Evolutionary conservation across 2,797 vertebrate species (phyloP).

Genomic region (Phataginus tetradactyla): DNA sequence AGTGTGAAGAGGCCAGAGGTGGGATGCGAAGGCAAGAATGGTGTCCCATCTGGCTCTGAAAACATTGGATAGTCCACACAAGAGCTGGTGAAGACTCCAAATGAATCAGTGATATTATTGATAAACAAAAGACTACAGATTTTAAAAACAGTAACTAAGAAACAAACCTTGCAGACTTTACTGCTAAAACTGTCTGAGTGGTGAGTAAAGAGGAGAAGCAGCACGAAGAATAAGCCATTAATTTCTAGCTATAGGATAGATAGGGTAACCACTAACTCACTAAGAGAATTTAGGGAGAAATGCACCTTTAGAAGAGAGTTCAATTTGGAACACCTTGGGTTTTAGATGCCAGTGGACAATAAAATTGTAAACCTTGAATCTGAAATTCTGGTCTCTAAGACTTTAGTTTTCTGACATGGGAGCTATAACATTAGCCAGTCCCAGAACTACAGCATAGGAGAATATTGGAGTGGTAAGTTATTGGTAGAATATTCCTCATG

Average conservation of each 20-base stretch:
- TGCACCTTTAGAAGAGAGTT: neutral
- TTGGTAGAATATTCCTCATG: neutral
- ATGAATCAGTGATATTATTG: neutral
- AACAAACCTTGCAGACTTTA: neutral
- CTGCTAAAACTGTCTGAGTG: neutral
- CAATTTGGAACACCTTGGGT: neutral
- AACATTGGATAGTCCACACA: constrained; percentile 15
- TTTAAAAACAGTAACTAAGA: neutral
- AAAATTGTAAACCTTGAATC: neutral
- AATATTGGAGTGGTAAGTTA: neutral
- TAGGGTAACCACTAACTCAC: neutral
- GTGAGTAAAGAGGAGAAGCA: neutral
- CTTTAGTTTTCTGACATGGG: neutral
- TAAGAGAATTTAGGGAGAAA: neutral
- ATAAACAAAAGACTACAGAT: neutral
- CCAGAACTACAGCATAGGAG: neutral
- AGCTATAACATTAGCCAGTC: neutral
- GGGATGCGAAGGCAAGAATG: neutral
- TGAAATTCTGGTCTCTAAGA: neutral
- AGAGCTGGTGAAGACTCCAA: constrained; percentile 4
- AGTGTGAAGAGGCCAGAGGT: constrained; percentile 43
- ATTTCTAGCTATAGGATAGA: neutral
- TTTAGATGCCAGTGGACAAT: neutral
- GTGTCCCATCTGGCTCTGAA: neutral
- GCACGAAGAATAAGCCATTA: neutral